A percentile compares a stretch with the other conserved stretches of the same genome.
Evolutionary conservation across 2,113 vertebrate genomes (phyloP).

Genomic region (Catagonus wagneri): DNA sequence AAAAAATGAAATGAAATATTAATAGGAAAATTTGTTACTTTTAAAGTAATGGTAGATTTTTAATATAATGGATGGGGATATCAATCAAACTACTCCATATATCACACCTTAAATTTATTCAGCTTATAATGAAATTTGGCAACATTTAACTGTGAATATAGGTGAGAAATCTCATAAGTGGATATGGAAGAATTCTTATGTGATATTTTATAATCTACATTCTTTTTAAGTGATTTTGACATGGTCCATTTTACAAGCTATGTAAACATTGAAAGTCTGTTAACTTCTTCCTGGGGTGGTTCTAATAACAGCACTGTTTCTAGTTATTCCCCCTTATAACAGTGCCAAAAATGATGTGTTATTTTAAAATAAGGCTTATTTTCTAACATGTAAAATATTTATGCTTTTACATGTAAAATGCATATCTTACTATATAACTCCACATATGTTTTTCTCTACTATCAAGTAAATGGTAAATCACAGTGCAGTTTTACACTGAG

Average conservation of each 20-base stretch:
- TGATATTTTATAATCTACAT: background rate
- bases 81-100: background rate
- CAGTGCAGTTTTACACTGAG: background rate
- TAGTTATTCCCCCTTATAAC: background rate
- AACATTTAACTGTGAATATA: background rate
- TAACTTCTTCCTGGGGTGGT: background rate
- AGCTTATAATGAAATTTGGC: background rate
- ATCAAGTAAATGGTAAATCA: background rate
- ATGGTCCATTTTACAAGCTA: background rate
- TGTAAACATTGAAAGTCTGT: background rate
- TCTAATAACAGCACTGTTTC: background rate
- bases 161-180: background rate
- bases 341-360: background rate
- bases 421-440: background rate
- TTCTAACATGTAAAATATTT: background rate
- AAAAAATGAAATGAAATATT: background rate
- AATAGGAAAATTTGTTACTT: background rate
- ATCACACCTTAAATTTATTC: background rate
- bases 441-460: background rate
- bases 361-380: background rate
- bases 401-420: background rate
- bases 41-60: conserved; percentile 1
- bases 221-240: conserved; percentile 30
- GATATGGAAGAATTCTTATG: background rate
- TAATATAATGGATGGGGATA: background rate